These are phyloP conservation scores for Luperina nickerlii DNA, from an alignment of 2,888 invertebrate species.

Conservation along the genomic window DNA sequence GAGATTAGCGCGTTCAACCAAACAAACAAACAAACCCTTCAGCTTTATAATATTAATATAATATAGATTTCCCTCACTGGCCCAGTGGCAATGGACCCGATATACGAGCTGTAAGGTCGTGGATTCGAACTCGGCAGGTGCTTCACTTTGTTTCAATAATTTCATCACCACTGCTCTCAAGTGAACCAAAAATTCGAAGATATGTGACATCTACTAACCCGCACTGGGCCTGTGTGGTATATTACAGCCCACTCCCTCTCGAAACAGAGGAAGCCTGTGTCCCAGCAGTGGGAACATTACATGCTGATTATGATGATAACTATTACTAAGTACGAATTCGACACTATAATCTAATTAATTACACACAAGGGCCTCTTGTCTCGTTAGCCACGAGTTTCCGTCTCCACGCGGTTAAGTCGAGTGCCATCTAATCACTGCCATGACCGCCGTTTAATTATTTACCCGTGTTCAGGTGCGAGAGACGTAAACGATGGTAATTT, in stretches of 20 bases:
- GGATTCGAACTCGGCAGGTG: background rate
- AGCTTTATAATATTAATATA: too few relatives aligned
- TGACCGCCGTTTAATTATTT: constrained; percentile 56
- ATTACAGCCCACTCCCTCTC: background rate
- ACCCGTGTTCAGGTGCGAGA: constrained; percentile 51
- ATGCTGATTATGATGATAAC: background rate
- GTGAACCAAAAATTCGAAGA: background rate
- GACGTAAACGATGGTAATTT: constrained; percentile 54
- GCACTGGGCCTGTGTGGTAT: background rate
- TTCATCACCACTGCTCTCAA: background rate
- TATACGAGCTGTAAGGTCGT: background rate
- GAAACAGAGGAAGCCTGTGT: background rate
- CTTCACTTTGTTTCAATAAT: background rate
- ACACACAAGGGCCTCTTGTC: constrained; percentile 31
- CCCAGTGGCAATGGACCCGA: too few relatives aligned
- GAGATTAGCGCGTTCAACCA: too few relatives aligned
- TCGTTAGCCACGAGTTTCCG: constrained; percentile 39
- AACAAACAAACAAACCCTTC: too few relatives aligned
- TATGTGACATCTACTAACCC: background rate
- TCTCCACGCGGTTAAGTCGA: constrained; percentile 42
- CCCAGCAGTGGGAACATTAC: background rate
- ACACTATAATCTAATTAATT: constrained; percentile 30
- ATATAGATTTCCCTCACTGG: background rate
- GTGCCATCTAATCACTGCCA: constrained; percentile 50
- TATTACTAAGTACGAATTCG: background rate